phyloP scores from a whole-genome alignment of 37 sponge, comb jelly and placozoan species.

The Cladorhizidae sp. region DNA sequence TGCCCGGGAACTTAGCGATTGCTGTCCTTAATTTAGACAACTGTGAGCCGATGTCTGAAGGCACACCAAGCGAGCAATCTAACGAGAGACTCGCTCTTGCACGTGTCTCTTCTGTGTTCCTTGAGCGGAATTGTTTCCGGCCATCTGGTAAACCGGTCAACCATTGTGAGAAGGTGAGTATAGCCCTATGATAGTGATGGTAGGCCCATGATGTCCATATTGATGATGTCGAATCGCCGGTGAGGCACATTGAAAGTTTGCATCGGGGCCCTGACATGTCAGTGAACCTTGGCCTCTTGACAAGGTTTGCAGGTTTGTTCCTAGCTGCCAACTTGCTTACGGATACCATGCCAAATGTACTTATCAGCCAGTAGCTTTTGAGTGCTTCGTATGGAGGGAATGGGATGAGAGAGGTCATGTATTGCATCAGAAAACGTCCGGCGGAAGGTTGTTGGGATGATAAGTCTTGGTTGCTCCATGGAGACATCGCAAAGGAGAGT shows the following conservation, averaged over 20 bases:
- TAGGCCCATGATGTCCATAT: slow-evolving; percentile 28
- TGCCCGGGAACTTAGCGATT: too few relatives aligned
- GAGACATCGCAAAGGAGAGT: slow-evolving; percentile 37
- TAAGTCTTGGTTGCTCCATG: slow-evolving; percentile 20
- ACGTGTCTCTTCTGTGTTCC: too few relatives aligned
- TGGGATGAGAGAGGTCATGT: slow-evolving; percentile 27
- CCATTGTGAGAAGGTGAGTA: too few relatives aligned
- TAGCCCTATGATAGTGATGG: slow-evolving; percentile 35
- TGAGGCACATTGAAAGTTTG: slow-evolving; percentile 5
- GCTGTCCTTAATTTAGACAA: too few relatives aligned
- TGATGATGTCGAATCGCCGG: slow-evolving; percentile 28
- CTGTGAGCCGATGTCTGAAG: too few relatives aligned
- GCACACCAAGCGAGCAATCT: too few relatives aligned
- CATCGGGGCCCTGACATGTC: neutral
- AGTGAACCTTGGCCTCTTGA: slow-evolving; percentile 19
- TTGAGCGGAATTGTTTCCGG: too few relatives aligned
- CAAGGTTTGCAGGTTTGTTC: too few relatives aligned
- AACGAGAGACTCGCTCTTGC: too few relatives aligned
- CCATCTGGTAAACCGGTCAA: too few relatives aligned
- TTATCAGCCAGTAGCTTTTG: slow-evolving; percentile 1
- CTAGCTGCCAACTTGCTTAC: too few relatives aligned
- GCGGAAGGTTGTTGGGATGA: too few relatives aligned
- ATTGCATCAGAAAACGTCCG: slow-evolving; percentile 17
- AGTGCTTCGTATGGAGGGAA: slow-evolving; percentile 25
- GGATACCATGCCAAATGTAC: slow-evolving; percentile 28